Evolutionary conservation across 2,113 vertebrate species (phyloP), one percentile per base, ranked within the genome.

Genomic region (Mesocricetus auratus): DNA sequence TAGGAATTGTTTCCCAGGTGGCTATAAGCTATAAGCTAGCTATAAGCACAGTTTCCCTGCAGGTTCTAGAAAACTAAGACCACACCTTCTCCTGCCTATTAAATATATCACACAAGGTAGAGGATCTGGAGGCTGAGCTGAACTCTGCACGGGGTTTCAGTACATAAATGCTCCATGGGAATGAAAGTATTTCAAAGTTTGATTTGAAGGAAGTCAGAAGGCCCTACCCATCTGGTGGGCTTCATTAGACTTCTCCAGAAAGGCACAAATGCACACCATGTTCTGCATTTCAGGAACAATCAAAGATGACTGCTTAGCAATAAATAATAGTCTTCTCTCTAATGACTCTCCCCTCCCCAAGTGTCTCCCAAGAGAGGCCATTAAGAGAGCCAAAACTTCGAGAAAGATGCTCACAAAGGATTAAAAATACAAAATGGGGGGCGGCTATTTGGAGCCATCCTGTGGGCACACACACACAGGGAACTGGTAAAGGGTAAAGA

Each of bases 281-380:
- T 94, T 92, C 86, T 88, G 83, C 95, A 77, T 92, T 77, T 77
- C 66, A 39, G 53, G 56, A 88, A 93, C 81, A 75, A 92, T 85
- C 42, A 7, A 96, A 94, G 83, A 96, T 75, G 95, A 93, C 53
- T 89, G 58, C 60, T 81, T 89, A 39, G 96, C 71, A 81, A 94
- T 96, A 97, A 97, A 96, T 97, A 98, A 94, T 89, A 88, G 83
- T 91, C 77, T 96, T 90, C 68, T 91, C 89, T 91, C 94, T 97
- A 96, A 91, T 92, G 92, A 96, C 94, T 92, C 79, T 74, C 93
- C 92, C 92, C 79, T 74, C 93, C 92, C 92, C 96, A 95, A 94
- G 81, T 69, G 36, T 75, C 26, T 97, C 95, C 94, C 97, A 86
- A 82, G 96, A 92, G 95, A 98, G 64, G 60, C 86, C 75, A 96